phyloP scores from a whole-genome alignment of 2,888 invertebrate genomes.

The Vannuccia rotundouncinata region DNA sequence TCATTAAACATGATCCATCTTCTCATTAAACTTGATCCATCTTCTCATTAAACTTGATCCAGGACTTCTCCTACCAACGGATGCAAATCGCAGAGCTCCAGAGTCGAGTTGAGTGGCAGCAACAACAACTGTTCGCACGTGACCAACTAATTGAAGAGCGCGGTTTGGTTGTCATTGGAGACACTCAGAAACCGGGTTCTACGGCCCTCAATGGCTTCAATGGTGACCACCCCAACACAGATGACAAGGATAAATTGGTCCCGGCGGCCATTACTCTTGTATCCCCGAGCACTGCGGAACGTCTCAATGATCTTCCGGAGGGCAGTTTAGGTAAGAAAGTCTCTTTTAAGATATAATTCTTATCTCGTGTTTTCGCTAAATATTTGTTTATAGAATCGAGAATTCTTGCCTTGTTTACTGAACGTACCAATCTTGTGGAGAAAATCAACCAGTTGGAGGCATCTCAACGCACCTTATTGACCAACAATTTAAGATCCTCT shows the following conservation, averaged over 20 bases:
- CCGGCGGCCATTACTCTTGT: neutral
- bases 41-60: too few relatives aligned
- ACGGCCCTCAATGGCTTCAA: too few relatives aligned
- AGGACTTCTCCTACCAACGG: conserved; percentile 3
- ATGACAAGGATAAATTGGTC: neutral
- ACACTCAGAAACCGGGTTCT: neutral
- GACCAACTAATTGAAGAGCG: neutral
- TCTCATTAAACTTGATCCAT: too few relatives aligned
- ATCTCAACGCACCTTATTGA: too few relatives aligned
- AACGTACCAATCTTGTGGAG: neutral
- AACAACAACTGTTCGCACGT: neutral
- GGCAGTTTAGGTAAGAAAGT: neutral
- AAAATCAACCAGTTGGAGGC: neutral
- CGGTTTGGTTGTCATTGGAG: neutral
- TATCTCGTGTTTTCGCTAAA: too few relatives aligned
- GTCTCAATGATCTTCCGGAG: neutral
- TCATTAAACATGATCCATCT: too few relatives aligned
- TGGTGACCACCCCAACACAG: neutral
- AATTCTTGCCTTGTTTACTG: neutral
- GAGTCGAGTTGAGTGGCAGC: conserved; percentile 23
- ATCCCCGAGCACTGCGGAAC: neutral
- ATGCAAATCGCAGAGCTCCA: conserved; percentile 4
- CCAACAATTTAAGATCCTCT: too few relatives aligned
- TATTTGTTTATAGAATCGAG: too few relatives aligned
- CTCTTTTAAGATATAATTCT: too few relatives aligned